These are phyloP conservation scores for Neotoxoptera formosana DNA, from an alignment of 1,140 invertebrate species.

Conservation along the genomic window DNA sequence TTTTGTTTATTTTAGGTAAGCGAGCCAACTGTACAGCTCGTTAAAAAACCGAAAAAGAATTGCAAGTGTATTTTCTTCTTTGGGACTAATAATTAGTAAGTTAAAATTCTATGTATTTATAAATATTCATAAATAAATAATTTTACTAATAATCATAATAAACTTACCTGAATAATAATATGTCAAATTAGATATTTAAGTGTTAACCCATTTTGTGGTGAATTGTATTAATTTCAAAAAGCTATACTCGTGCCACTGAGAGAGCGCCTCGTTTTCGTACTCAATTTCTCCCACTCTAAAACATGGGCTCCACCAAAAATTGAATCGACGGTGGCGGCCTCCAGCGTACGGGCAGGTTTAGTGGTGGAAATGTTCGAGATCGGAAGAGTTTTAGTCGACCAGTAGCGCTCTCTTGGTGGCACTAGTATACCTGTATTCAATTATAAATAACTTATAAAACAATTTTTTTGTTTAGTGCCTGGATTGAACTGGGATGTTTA, in stretches of 20 bases:
- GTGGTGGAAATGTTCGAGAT: too few species aligned
- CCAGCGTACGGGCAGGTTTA: too few species aligned
- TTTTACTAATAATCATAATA: background rate
- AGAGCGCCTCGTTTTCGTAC: too few species aligned
- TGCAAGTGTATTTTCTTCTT: constrained; percentile 92
- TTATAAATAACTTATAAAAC: background rate
- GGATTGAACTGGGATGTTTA: constrained; percentile 87
- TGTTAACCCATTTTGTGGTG: background rate
- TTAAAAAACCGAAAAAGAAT: constrained; percentile 70
- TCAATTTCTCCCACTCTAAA: too few species aligned
- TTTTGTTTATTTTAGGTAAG: constrained; percentile 14
- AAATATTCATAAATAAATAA: too few species aligned
- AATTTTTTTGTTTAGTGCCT: constrained; percentile 73
- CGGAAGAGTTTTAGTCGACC: too few species aligned
- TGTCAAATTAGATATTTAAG: background rate
- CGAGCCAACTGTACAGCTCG: constrained; percentile 70
- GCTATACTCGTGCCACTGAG: too few species aligned
- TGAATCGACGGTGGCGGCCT: too few species aligned
- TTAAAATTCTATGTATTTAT: constrained; percentile 61
- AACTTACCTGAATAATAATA: background rate
- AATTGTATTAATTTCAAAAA: background rate
- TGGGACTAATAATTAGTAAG: constrained; percentile 93
- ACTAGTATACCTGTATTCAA: background rate
- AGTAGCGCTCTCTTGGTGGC: too few species aligned
- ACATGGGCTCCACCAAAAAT: too few species aligned